Percentiles rank a stretch among this genome's conserved stretches.
phyloP scores from a whole-genome alignment of 2,888 invertebrate species.

The Orthonevra nobilis region DNA sequence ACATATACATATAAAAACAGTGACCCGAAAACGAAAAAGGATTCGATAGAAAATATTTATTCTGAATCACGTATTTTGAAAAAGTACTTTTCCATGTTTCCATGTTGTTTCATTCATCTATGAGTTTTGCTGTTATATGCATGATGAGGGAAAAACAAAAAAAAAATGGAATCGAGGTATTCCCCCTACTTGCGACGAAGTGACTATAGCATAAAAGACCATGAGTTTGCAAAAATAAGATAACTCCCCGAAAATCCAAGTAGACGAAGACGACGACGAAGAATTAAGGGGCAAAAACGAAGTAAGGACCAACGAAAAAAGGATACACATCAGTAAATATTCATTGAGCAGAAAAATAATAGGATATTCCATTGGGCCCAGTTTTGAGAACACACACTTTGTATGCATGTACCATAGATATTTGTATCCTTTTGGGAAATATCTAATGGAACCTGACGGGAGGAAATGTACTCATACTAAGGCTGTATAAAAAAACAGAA shows the following conservation, averaged over 20 bases:
- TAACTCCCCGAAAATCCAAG: conserved; percentile 53
- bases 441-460: conserved; percentile 57
- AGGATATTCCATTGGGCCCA: conserved; percentile 68
- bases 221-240: conserved; percentile 66
- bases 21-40: conserved; percentile 48
- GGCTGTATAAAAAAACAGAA: conserved; percentile 13
- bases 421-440: conserved; percentile 67
- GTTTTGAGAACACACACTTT: conserved; percentile 55
- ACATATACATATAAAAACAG: background rate
- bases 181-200: conserved; percentile 1
- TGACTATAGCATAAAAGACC: conserved; percentile 40
- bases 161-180: conserved; percentile 6
- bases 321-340: conserved; percentile 70
- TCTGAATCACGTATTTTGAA: conserved; percentile 69
- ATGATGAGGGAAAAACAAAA: conserved; percentile 57
- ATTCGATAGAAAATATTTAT: conserved; percentile 68
- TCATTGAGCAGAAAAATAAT: conserved; percentile 71
- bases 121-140: conserved; percentile 65
- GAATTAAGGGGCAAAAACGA: conserved; percentile 35
- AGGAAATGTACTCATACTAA: conserved; percentile 28
- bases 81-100: conserved; percentile 71
- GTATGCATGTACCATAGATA: conserved; percentile 28
- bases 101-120: conserved; percentile 70
- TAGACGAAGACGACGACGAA: conserved; percentile 6
- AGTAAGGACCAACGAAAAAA: conserved; percentile 33